Evolutionary conservation across 2,888 invertebrate genomes (phyloP).

Genomic region (Autographa gamma): DNA sequence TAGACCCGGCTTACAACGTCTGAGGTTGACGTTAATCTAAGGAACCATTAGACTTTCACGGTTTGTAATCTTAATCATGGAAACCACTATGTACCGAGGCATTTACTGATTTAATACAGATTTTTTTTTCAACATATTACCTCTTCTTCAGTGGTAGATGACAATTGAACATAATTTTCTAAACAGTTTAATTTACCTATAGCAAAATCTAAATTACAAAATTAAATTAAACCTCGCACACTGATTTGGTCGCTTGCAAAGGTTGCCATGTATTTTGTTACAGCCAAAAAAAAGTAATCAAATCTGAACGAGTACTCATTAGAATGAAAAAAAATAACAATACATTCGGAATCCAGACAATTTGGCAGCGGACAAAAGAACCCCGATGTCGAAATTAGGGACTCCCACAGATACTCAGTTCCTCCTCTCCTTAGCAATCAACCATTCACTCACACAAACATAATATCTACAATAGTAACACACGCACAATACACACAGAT

Average conservation of each 20-base stretch:
- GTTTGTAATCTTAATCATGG: slow-evolving; percentile 21
- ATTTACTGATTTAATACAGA: no score
- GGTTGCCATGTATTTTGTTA: background rate
- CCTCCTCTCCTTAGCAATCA: slow-evolving; percentile 42
- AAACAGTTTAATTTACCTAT: no score
- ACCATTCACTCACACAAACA: slow-evolving; percentile 35
- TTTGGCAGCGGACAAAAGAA: slow-evolving; percentile 50
- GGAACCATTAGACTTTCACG: slow-evolving; percentile 32
- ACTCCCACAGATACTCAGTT: slow-evolving; percentile 22
- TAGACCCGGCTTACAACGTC: slow-evolving; percentile 42
- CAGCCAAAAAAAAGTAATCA: slow-evolving; percentile 10
- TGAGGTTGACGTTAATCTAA: slow-evolving; percentile 39
- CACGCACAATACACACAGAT: background rate
- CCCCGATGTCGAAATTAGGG: slow-evolving; percentile 22
- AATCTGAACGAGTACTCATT: slow-evolving; percentile 23
- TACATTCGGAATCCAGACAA: slow-evolving; percentile 29
- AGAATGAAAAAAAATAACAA: slow-evolving; percentile 28
- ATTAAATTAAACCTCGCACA: slow-evolving; percentile 6
- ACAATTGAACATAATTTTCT: no score
- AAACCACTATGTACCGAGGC: background rate
- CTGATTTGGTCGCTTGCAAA: slow-evolving; percentile 4
- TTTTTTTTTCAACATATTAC: no score
- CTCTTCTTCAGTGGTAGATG: no score
- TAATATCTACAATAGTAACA: slow-evolving; percentile 12
- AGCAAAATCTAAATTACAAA: background rate